Base-by-base conservation (phyloP, 2,888 invertebrate species). In the Liodrosophila aerea region DNA sequence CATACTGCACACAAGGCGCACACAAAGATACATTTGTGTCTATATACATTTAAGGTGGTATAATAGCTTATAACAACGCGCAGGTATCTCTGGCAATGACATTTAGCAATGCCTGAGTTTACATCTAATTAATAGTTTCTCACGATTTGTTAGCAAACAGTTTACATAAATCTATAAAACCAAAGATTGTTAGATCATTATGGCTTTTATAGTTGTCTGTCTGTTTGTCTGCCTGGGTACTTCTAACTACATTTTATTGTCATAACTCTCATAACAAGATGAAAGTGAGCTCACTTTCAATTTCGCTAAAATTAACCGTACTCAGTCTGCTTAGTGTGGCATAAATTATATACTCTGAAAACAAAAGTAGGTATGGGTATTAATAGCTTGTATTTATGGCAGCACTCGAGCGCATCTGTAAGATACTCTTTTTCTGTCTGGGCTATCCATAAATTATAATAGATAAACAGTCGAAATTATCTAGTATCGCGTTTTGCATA, bases 81-180 rank as follows among this genome's bases (percentile, higher is more conserved):
- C 85, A 84, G 85, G 77, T 84, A 85, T 84, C 51, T 62, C 51
- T 62, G 44, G 31, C 37, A 56, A 56, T 76, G 84, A 57, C 80
- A 75, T 78, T 76, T 68, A 63, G 37, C 45, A 29, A 44, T 46
- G 43, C 11, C 46, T 39, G 39, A 41, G 13, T 15, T 41, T 41
- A 16, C 15, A 43, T 44, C 51, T 29, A 31, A 7, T 47, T 15
- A 62, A 60, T 59, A 52, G 57, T 37, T 60, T 72, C 62, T 73
- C 60, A 72, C 76, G 72, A 68, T 43, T 36, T 46, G 29, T 27
- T 15, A 8, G 7, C 36, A 15, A 15, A 37, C 5, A 4, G n/a
- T 37, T 22, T 22, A 0, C 39, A 37, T n/a, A 5, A 18, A 16
- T 18, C 7, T 5, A 18, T 18, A 9, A n/a, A n/a, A 39, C 1